Conservation (phyloP, 1,140 invertebrate species). For the Drosophila simulans region DNA sequence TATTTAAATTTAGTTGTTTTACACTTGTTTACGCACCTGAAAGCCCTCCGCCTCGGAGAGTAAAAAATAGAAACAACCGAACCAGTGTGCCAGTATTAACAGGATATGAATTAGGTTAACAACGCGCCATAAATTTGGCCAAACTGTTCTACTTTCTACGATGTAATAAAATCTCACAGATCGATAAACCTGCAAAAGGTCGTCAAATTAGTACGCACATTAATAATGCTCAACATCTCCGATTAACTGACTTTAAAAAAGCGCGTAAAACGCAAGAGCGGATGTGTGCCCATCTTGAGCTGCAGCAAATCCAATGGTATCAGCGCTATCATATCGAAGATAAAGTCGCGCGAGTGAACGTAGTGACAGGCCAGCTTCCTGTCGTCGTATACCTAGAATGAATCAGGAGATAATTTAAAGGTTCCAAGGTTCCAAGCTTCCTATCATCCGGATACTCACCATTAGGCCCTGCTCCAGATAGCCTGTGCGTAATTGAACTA, state of each 20-base stretch:
- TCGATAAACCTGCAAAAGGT: slow-evolving; percentile 90
- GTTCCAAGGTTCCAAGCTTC: no score
- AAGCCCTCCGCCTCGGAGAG: slow-evolving; percentile 96
- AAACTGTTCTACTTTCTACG: slow-evolving; percentile 96
- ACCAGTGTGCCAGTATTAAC: slow-evolving; percentile 97
- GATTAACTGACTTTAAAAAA: slow-evolving; percentile 89
- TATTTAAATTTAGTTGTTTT: no score
- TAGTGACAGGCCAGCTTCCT: slow-evolving; percentile 96
- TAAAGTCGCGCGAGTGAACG: slow-evolving; percentile 92
- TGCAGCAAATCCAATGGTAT: slow-evolving; percentile 95
- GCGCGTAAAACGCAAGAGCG: slow-evolving; percentile 92
- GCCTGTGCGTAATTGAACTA: slow-evolving; percentile 96
- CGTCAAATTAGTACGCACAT: not conserved
- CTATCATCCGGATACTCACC: slow-evolving; percentile 89
- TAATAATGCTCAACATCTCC: not conserved
- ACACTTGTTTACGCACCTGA: slow-evolving; percentile 85
- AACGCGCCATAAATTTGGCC: slow-evolving; percentile 98
- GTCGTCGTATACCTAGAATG: slow-evolving; percentile 90
- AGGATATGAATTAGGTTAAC: slow-evolving; percentile 97
- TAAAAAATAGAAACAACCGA: slow-evolving; percentile 98
- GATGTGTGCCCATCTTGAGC: slow-evolving; percentile 91
- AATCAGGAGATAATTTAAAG: not conserved
- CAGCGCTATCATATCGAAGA: slow-evolving; percentile 93
- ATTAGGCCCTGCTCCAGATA: slow-evolving; percentile 97
- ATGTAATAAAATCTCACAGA: slow-evolving; percentile 97